Evolutionary conservation across 2,888 invertebrate genomes (phyloP).

Genomic region (Stenodema calcarata): DNA sequence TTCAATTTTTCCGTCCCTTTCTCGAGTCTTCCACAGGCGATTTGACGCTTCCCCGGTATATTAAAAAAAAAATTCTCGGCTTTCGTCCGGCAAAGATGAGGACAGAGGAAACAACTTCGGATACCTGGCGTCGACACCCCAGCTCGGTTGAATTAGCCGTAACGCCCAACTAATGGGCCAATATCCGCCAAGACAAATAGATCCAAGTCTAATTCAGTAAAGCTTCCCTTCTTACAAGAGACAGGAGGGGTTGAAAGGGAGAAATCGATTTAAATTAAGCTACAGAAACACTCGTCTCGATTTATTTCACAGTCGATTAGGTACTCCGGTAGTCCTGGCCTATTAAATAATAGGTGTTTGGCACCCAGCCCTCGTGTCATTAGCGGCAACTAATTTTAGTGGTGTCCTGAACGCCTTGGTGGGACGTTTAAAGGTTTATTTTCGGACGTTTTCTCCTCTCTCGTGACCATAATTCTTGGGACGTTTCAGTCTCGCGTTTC

Average conservation of each 20-base stretch:
- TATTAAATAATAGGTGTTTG: slow-evolving; percentile 46
- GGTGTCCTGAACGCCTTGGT: background rate
- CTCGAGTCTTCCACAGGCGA: background rate
- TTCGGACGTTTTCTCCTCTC: background rate
- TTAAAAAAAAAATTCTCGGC: background rate
- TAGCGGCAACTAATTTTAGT: slow-evolving; percentile 40
- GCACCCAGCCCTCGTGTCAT: slow-evolving; percentile 27
- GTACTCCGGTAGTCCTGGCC: slow-evolving; percentile 11
- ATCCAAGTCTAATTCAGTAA: slow-evolving; percentile 42
- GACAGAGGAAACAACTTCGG: background rate
- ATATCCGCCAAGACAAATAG: slow-evolving; percentile 50
- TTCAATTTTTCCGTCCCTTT: background rate
- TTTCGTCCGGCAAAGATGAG: background rate
- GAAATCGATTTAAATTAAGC: slow-evolving; percentile 42
- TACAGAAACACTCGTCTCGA: slow-evolving; percentile 41
- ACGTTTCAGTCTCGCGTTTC: background rate
- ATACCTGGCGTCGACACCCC: background rate
- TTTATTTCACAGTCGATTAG: slow-evolving; percentile 45
- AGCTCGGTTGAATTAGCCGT: slow-evolving; percentile 13
- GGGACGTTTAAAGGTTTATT: slow-evolving; percentile 2
- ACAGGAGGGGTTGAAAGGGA: background rate
- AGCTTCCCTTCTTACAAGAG: background rate
- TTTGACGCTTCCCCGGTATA: background rate
- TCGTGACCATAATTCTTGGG: background rate
- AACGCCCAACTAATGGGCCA: slow-evolving; percentile 43